Percentiles rank a stretch among this genome's conserved stretches.
These are phyloP conservation scores for Percina caprodes DNA, from an alignment of 2,113 vertebrate genomes.

Conservation along the genomic window DNA sequence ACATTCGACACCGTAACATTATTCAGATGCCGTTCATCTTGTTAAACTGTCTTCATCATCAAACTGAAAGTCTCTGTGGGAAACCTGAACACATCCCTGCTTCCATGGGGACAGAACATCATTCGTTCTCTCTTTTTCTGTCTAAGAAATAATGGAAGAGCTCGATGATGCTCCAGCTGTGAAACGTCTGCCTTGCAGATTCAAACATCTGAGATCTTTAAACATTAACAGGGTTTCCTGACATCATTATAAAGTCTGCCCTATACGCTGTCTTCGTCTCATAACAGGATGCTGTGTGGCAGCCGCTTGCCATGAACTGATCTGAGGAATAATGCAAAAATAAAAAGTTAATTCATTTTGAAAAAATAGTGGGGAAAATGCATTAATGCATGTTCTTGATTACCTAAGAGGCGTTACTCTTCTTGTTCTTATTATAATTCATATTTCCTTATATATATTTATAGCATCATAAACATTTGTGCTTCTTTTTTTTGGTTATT, in stretches of 20 bases:
- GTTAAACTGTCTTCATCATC: not conserved
- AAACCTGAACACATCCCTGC: not conserved
- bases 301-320: not conserved
- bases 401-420: accelerated
- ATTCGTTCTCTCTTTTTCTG: not conserved
- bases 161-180: conserved; percentile 41
- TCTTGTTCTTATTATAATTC: not conserved
- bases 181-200: conserved; percentile 44
- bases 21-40: not conserved
- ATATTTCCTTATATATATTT: not conserved
- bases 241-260: not conserved
- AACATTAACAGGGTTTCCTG: conserved; percentile 32
- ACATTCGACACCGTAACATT: conserved; percentile 5
- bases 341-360: not conserved
- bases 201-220: conserved; percentile 36
- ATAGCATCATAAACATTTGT: not conserved
- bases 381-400: not conserved
- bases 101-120: not conserved
- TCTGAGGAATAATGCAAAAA: not conserved
- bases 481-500: not conserved
- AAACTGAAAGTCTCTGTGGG: not conserved
- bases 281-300: conserved; percentile 3
- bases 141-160: not conserved
- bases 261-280: not conserved
- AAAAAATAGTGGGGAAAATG: not conserved